Percentiles rank a stretch among this genome's conserved stretches.
Conservation (phyloP, 2,113 vertebrate species). For the Saguinus imperator region DNA sequence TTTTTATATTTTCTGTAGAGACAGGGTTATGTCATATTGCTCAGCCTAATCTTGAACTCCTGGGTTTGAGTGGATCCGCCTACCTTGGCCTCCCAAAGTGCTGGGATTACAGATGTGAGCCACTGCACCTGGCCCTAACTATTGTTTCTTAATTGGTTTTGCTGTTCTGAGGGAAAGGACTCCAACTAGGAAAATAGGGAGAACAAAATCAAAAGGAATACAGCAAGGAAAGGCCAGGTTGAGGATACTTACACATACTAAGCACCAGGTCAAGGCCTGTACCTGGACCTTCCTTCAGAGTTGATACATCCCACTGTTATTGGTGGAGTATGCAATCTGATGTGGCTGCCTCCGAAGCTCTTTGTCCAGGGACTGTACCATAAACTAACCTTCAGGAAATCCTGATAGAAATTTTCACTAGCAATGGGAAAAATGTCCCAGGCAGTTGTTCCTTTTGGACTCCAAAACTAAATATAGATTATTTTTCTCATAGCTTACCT, state of each 20-base stretch:
- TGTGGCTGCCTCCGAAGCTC: neutral
- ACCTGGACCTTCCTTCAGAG: neutral
- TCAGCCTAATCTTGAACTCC: too few species aligned
- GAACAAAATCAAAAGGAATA: conserved; percentile 42
- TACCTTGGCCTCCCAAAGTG: too few species aligned
- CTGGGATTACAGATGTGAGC: too few species aligned
- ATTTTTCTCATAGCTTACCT: conserved; percentile 83
- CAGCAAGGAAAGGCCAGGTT: neutral
- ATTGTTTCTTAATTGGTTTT: conserved; percentile 40
- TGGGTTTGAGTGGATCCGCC: too few species aligned
- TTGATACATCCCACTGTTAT: neutral
- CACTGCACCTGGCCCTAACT: too few species aligned
- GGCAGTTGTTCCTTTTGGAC: neutral
- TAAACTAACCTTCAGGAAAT: neutral
- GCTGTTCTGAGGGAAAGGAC: neutral
- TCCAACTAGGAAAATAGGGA: neutral
- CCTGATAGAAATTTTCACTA: neutral
- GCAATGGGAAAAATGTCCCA: conserved; percentile 8
- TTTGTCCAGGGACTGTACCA: neutral
- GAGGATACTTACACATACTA: neutral
- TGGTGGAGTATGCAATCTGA: neutral
- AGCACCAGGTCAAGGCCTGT: neutral
- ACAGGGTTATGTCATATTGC: too few species aligned
- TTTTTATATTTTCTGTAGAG: too few species aligned
- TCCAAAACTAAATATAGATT: neutral